Conservation (phyloP, 1,140 invertebrate genomes). For the Diprion similis region DNA sequence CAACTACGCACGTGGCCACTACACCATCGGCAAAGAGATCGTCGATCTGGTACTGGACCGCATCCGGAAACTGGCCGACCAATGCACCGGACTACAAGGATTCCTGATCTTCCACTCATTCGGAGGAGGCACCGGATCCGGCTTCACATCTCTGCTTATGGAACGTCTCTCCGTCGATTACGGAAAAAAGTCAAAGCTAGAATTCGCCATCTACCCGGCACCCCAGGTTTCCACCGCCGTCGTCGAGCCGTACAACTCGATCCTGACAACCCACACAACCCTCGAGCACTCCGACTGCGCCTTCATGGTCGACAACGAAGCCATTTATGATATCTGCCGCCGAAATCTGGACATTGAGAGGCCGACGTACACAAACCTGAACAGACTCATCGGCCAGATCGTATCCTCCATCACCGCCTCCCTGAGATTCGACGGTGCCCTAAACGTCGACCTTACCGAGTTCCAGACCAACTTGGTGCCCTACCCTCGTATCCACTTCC, state of each 20-base stretch:
- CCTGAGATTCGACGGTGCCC: slow-evolving; percentile 87
- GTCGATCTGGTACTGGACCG: slow-evolving; percentile 82
- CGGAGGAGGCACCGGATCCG: slow-evolving; percentile 88
- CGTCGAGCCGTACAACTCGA: slow-evolving; percentile 90
- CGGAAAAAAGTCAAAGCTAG: slow-evolving; percentile 88
- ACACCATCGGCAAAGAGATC: slow-evolving; percentile 91
- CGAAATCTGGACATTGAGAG: slow-evolving; percentile 86
- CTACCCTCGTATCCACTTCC: slow-evolving; percentile 85
- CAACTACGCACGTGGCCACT: slow-evolving; percentile 89
- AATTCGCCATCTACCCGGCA: slow-evolving; percentile 90
- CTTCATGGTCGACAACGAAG: slow-evolving; percentile 88
- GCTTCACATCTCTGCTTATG: slow-evolving; percentile 88
- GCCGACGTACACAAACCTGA: slow-evolving; percentile 83
- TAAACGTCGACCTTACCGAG: slow-evolving; percentile 89
- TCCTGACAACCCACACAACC: slow-evolving; percentile 80
- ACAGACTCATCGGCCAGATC: slow-evolving; percentile 84
- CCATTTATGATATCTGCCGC: slow-evolving; percentile 90
- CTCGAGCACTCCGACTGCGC: slow-evolving; percentile 85
- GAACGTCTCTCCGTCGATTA: slow-evolving; percentile 88
- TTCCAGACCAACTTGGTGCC: slow-evolving; percentile 91
- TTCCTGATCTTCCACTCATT: slow-evolving; percentile 92
- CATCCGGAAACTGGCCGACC: slow-evolving; percentile 82
- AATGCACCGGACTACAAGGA: slow-evolving; percentile 86
- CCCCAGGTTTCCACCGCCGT: slow-evolving; percentile 90
- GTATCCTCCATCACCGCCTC: slow-evolving; percentile 89